These are phyloP conservation scores for Dolichomitus sp. DNA, from an alignment of 2,888 invertebrate genomes.

Conservation along the genomic window DNA sequence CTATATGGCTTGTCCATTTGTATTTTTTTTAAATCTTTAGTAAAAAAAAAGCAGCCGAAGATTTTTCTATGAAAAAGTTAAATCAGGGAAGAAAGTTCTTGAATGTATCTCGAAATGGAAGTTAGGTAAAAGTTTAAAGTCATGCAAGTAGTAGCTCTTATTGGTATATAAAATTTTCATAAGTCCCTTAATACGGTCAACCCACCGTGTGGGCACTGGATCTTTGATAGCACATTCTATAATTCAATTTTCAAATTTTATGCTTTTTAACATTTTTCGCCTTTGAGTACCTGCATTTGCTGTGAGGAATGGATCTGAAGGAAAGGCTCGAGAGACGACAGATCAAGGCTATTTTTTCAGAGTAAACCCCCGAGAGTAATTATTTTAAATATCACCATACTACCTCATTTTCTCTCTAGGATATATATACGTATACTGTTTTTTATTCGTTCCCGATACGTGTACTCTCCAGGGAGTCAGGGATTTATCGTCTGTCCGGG, in stretches of 20 bases:
- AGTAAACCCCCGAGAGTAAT: conserved; percentile 30
- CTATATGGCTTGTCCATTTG: background rate
- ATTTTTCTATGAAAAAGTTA: no score
- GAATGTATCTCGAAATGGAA: background rate
- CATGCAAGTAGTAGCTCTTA: background rate
- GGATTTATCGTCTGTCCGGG: conserved; percentile 57
- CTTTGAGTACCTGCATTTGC: background rate
- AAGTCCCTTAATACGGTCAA: background rate
- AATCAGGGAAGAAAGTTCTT: background rate
- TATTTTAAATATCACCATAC: conserved; percentile 37
- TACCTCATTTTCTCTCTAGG: background rate
- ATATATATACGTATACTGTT: conserved; percentile 2
- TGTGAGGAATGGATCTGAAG: background rate
- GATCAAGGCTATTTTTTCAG: conserved; percentile 25
- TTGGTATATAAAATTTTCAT: background rate
- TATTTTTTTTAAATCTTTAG: no score
- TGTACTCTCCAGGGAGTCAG: conserved; percentile 30
- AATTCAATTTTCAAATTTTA: background rate
- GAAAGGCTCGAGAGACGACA: background rate
- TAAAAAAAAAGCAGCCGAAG: no score
- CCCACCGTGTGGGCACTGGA: no score
- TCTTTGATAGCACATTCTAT: background rate
- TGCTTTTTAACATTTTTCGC: background rate
- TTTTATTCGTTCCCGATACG: conserved; percentile 54
- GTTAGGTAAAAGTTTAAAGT: background rate